Percentiles rank a stretch among this genome's conserved stretches.
phyloP scores from a whole-genome alignment of 1,140 invertebrate species.

The Drosophila sp. region DNA sequence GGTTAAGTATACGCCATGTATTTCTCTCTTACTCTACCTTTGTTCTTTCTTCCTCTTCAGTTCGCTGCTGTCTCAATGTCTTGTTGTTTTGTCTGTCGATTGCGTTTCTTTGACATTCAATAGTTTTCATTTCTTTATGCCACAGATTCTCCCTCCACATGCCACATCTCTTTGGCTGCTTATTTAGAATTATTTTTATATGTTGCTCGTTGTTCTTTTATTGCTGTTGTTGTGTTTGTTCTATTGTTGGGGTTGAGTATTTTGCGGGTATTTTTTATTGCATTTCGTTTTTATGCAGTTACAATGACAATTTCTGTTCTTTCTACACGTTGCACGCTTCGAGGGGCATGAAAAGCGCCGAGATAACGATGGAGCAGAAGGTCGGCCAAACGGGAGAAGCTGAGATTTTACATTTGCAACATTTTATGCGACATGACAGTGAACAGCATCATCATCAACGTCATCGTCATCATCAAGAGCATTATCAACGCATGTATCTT shows the following conservation, averaged over 20 bases:
- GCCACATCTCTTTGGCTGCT: slow-evolving; percentile 32
- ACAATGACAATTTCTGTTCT: slow-evolving; percentile 67
- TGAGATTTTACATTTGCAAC: slow-evolving; percentile 69
- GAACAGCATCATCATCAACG: slow-evolving; percentile 21
- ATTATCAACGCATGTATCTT: slow-evolving; percentile 40
- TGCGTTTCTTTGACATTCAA: slow-evolving; percentile 77
- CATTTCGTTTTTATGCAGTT: slow-evolving; percentile 79
- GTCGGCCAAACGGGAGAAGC: slow-evolving; percentile 1
- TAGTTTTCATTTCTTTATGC: slow-evolving; percentile 73
- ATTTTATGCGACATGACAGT: slow-evolving; percentile 66
- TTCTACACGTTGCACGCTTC: slow-evolving; percentile 40
- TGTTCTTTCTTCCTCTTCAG: slow-evolving; percentile 7
- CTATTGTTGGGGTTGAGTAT: slow-evolving; percentile 55
- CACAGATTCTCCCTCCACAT: slow-evolving; percentile 14
- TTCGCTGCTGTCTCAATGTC: neutral
- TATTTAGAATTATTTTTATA: slow-evolving; percentile 79
- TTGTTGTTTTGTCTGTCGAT: slow-evolving; percentile 45
- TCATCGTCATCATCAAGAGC: slow-evolving; percentile 21
- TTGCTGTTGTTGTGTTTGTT: slow-evolving; percentile 35
- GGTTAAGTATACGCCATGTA: slow-evolving; percentile 74
- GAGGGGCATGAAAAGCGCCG: slow-evolving; percentile 60
- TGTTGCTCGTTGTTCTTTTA: slow-evolving; percentile 55
- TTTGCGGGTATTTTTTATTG: slow-evolving; percentile 79
- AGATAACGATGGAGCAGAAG: slow-evolving; percentile 54
- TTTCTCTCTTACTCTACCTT: slow-evolving; percentile 4